Evolutionary conservation across 2,797 vertebrate genomes (phyloP), one percentile per base, ranked within the genome.

Genomic region (Scomberomorus guttatus): DNA sequence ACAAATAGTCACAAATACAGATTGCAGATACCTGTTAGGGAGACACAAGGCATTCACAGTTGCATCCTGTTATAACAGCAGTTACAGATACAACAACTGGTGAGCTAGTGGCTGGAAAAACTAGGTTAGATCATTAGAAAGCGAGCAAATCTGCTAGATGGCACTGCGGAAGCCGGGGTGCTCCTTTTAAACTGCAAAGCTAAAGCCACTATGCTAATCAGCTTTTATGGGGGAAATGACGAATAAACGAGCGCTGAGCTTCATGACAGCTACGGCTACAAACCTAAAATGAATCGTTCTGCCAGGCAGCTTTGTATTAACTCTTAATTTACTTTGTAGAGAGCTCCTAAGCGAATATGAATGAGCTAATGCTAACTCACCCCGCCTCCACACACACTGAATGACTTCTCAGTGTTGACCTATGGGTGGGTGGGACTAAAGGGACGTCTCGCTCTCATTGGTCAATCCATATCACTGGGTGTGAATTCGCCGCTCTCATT

Each of bases 391-490:
- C 46, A 46, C 4, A 20, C 17, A 20, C 18, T n/a, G 7, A 44
- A n/a, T 60, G 9, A 20, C 34, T 12, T 6, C 15, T 6, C 34
- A 25, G 6, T 64, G 7, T 42, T 69, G 48, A 68, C 1, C 2
- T 1, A 0, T 0, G 0, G 1, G 20, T 24, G 70, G 82, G 85
- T 5, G 82, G 82, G 79, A 14, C 57, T 74, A 27, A 46, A 1
- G 0, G 7, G 0, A 62, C 5, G 1, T 6, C 66, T 18, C 14
- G 6, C 10, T 61, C 27, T 84, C 20, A 90, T 90, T 91, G 83
- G 90, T 70, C 57, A 63, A 22, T 32, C 22, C 1, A 9, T 46
- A 4, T 0, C 0, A 0, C 1, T 1, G 1, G 7, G 17, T 3
- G 2, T 20, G 0, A 60, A 24, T 1, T 3, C 12, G 0, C 6